Percentiles rank a stretch among this genome's conserved stretches.
Conservation (phyloP, 2,113 vertebrate genomes). For the Phrynosoma platyrhinos region DNA sequence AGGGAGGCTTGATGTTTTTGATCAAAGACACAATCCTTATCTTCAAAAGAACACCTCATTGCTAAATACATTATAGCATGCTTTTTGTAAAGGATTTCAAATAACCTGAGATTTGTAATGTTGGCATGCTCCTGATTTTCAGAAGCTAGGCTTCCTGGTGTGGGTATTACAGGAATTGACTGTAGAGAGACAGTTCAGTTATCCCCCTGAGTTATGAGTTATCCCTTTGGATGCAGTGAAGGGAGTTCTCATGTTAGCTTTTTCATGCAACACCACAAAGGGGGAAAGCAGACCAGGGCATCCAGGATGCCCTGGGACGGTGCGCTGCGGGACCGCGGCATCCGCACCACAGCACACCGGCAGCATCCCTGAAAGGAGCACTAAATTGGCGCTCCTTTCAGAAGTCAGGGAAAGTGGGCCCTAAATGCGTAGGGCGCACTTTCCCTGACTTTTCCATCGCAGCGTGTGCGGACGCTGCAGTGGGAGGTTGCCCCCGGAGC, state of each 20-base stretch:
- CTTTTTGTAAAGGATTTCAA: conserved; percentile 61
- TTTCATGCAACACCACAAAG: neutral
- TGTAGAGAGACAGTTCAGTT: neutral
- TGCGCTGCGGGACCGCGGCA: no score
- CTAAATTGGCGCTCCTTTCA: no score
- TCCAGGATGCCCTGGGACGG: no score
- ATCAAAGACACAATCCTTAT: conserved; percentile 77
- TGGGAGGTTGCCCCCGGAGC: no score
- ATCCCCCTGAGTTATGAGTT: neutral
- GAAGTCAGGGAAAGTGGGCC: no score
- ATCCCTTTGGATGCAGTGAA: neutral
- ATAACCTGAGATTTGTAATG: conserved; percentile 43
- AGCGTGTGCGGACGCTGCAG: no score
- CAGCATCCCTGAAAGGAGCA: no score
- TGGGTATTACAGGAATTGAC: conserved; percentile 22
- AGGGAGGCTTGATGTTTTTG: conserved; percentile 74
- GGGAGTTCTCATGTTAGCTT: neutral
- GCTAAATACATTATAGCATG: conserved; percentile 73
- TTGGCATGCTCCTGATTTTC: conserved; percentile 34
- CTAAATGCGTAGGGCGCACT: no score
- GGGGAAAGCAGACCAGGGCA: no score
- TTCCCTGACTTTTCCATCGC: no score
- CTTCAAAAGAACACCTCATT: conserved; percentile 81
- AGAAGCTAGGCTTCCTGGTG: conserved; percentile 45
- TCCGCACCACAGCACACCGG: no score